phyloP scores from a whole-genome alignment of 2,797 vertebrate species.

The Heteromormyrus szaboi region DNA sequence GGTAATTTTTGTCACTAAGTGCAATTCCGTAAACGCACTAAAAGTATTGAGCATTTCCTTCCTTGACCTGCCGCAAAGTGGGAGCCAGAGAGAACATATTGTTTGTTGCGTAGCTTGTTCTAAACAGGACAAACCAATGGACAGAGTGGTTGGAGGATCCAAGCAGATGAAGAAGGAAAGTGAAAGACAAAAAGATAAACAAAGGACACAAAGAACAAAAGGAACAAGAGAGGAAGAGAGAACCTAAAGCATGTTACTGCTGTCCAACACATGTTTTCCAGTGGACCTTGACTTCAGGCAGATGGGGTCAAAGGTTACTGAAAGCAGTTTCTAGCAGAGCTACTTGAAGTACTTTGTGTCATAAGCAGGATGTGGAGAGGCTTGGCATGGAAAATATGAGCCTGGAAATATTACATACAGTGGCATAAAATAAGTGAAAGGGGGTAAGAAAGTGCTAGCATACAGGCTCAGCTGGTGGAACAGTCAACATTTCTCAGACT shows the following conservation, averaged over 20 bases:
- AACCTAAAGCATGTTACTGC: neutral
- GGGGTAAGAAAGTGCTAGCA: neutral
- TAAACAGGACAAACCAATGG: neutral
- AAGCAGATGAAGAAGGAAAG: neutral
- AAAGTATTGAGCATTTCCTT: neutral
- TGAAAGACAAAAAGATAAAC: neutral
- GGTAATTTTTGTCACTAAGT: neutral
- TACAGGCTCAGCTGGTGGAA: slow-evolving; percentile 4
- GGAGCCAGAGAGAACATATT: neutral
- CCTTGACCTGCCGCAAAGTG: neutral
- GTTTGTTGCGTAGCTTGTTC: neutral
- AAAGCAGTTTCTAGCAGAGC: neutral
- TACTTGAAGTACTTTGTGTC: slow-evolving; percentile 38
- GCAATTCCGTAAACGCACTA: neutral
- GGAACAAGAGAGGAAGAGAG: neutral
- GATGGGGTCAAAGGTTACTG: neutral
- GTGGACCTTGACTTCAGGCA: neutral
- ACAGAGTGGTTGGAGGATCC: neutral
- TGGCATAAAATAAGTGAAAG: slow-evolving; percentile 41
- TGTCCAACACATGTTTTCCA: too few relatives aligned
- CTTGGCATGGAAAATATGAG: slow-evolving; percentile 62
- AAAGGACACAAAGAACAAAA: neutral
- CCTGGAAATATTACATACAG: slow-evolving; percentile 30
- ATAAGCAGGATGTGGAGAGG: slow-evolving; percentile 51
- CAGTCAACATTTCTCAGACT: slow-evolving; percentile 34